Evolutionary conservation across 2,113 vertebrate species (phyloP).

Genomic region (Hippocampus guttulatus): DNA sequence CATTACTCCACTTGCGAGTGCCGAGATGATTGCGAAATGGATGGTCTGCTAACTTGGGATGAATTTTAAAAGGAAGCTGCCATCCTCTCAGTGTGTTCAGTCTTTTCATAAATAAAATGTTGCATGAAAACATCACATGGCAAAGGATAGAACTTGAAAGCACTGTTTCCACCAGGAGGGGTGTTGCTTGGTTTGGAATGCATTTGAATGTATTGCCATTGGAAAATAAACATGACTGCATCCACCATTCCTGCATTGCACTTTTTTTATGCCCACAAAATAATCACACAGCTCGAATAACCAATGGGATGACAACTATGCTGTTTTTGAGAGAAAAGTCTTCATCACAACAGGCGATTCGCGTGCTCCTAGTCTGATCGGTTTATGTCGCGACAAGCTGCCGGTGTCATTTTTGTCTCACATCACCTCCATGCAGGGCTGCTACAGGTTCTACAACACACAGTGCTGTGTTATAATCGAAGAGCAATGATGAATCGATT

Average conservation of each 20-base stretch:
- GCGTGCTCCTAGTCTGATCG: too few species aligned
- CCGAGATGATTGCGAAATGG: constrained; percentile 66
- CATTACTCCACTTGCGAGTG: constrained; percentile 65
- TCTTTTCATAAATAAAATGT: constrained; percentile 17
- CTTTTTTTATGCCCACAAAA: too few species aligned
- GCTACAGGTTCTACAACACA: neutral
- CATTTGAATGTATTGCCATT: neutral
- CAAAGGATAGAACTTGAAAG: constrained; percentile 9
- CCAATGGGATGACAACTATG: too few species aligned
- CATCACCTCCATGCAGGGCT: neutral
- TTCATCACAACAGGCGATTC: too few species aligned
- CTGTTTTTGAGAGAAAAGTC: too few species aligned
- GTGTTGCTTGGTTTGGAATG: neutral
- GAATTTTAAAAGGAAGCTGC: constrained; percentile 33
- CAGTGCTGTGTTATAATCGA: neutral
- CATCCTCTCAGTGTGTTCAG: neutral
- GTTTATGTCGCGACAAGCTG: neutral
- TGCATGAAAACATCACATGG: constrained; percentile 6
- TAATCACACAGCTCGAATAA: neutral
- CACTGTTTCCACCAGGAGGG: neutral
- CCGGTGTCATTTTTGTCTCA: neutral
- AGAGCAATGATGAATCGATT: too few species aligned
- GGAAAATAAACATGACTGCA: neutral
- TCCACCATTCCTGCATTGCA: neutral
- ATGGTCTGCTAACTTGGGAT: constrained; percentile 34